Conservation (phyloP, 2,113 vertebrate species). For the Uria aalge region DNA sequence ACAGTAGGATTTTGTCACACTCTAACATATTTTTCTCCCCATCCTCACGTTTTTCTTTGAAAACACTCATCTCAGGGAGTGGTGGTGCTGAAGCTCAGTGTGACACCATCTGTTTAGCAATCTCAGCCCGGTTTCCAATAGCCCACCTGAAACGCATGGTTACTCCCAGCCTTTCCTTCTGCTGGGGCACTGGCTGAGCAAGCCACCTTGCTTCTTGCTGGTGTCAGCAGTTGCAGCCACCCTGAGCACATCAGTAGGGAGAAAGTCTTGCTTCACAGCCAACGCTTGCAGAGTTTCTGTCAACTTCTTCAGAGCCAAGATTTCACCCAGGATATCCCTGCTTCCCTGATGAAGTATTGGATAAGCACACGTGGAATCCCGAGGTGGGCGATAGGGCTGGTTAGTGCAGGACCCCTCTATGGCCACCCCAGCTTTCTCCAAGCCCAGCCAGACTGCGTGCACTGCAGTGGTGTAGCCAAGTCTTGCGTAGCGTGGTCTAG, state of each 20-base stretch:
- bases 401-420: background rate
- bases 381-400: background rate
- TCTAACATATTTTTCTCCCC: slow-evolving; percentile 8
- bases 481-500: rapidly evolving
- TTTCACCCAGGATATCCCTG: background rate
- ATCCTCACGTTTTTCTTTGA: slow-evolving; percentile 15
- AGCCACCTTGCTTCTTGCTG: background rate
- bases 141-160: slow-evolving; percentile 10
- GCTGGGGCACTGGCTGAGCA: background rate
- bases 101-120: slow-evolving; percentile 30
- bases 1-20: slow-evolving; percentile 15
- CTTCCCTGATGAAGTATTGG: background rate
- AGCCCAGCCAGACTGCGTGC: too few species aligned
- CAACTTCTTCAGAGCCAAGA: background rate
- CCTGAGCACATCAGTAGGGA: background rate
- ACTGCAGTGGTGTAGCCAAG: background rate
- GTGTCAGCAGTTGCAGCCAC: background rate
- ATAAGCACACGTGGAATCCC: background rate
- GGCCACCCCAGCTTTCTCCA: background rate
- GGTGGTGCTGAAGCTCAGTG: background rate
- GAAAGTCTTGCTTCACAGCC: background rate
- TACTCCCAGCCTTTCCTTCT: background rate
- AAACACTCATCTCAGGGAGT: background rate
- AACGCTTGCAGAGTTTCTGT: background rate
- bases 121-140: background rate